Conservation (phyloP, 2,113 vertebrate genomes). For the Triplophysa siluroides region DNA sequence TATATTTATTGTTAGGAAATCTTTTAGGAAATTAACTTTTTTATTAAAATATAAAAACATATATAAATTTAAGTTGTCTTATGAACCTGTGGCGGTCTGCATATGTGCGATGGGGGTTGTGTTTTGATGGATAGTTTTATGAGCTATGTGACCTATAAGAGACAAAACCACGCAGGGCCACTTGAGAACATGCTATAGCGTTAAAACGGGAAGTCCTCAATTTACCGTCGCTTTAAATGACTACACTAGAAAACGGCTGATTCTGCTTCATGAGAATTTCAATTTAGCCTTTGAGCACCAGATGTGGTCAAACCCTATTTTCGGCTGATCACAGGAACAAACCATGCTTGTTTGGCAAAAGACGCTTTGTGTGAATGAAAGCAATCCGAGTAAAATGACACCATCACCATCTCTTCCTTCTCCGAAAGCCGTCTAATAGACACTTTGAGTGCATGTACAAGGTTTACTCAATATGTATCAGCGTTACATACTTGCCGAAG, state of each 20-base stretch:
- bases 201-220: constrained; percentile 51
- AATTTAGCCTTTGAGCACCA: neutral
- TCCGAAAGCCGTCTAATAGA: constrained; percentile 39
- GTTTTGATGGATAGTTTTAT: constrained; percentile 62
- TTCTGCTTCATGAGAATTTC: neutral
- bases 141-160: constrained; percentile 61
- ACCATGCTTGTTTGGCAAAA: neutral
- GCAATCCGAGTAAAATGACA: neutral
- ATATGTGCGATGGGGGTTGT: constrained; percentile 27
- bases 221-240: constrained; percentile 55
- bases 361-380: neutral
- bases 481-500: constrained; percentile 42
- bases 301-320: neutral
- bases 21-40: too few species aligned
- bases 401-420: neutral
- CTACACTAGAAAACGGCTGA: constrained; percentile 1
- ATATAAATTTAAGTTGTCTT: too few species aligned
- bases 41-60: too few species aligned
- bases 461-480: constrained; percentile 57
- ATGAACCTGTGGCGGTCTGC: too few species aligned
- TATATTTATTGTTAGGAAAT: too few species aligned
- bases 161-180: constrained; percentile 49
- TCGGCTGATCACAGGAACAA: neutral
- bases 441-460: constrained; percentile 36
- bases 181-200: constrained; percentile 51